phyloP scores from a whole-genome alignment of 2,888 invertebrate species.

The Mylabris sibirica region DNA sequence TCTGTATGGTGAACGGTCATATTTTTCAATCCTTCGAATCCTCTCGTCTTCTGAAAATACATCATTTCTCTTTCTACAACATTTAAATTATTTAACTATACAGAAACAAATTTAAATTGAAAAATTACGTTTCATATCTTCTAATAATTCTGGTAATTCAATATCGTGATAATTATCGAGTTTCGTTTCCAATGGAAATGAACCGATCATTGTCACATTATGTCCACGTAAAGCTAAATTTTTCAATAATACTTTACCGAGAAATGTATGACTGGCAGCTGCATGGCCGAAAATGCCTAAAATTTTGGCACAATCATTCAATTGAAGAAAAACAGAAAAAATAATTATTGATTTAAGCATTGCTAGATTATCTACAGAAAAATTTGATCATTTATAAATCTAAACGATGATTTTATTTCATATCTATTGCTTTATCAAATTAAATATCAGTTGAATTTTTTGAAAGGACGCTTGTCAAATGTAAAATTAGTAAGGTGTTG shows the following conservation, averaged over 20 bases:
- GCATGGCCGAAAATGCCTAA: constrained; percentile 43
- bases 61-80: background rate
- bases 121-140: constrained; percentile 30
- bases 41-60: background rate
- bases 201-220: constrained; percentile 63
- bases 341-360: background rate
- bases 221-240: constrained; percentile 64
- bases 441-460: too few relatives aligned
- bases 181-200: constrained; percentile 37
- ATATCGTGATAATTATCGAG: constrained; percentile 40
- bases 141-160: constrained; percentile 30
- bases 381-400: too few relatives aligned
- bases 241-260: constrained; percentile 58
- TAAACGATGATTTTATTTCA: too few relatives aligned
- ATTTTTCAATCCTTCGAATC: constrained; percentile 14
- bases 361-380: background rate
- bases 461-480: too few relatives aligned
- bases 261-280: constrained; percentile 39
- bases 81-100: background rate
- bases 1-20: constrained; percentile 30
- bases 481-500: too few relatives aligned
- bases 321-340: background rate
- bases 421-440: too few relatives aligned
- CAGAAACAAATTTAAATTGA: background rate
- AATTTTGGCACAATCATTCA: constrained; percentile 33